Evolutionary conservation across 2,797 vertebrate genomes (phyloP), one percentile per base, ranked within the genome.

Genomic region (Premnoplex brunnescens): DNA sequence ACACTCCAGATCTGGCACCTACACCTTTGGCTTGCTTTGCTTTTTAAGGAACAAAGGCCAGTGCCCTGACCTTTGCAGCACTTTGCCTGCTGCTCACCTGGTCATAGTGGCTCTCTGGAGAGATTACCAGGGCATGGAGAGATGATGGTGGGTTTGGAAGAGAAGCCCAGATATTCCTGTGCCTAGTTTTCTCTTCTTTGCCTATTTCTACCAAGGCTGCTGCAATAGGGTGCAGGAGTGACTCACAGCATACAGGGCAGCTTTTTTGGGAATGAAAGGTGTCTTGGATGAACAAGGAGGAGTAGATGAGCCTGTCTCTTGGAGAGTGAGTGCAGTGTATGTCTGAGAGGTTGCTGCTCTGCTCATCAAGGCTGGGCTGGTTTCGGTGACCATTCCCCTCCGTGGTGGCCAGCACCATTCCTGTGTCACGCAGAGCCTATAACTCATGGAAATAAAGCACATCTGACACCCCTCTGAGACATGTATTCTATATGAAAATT

Each of bases 401-500:
- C 24, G 63, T 10, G 17, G 91, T 97, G 97, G 86, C 96, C 94
- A 2, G 76, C 89, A 54, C 91, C 73, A 2, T 84, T 96, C 89
- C 86, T 37, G 27, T 97, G 95, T 93, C 95, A 98, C 75, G 72
- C 96, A 96, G 89, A 3, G 10, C 91, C 96, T 9, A 95, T 98
- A 98, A 98, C 93, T 98, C 98, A 98, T 6, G 14, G 98, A 97
- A 98, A 98, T 98, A 98, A 98, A 98, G 97, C 97, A 98, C 76
- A 66, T 92, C 96, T 54, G 6, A 97, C 97, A 90, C 93, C 97
- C 92, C 96, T 97, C 95, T 2, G 64, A 98, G 98, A 98, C 97
- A 97, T 97, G 98, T 98, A 97, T 98, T 98, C 98, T 98, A 98
- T 98, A 98, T 98, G 98, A 98, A 98, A 98, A 98, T 98, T 97